Evolutionary conservation across 2,113 vertebrate species (phyloP).

Genomic region (Antechinus flavipes): DNA sequence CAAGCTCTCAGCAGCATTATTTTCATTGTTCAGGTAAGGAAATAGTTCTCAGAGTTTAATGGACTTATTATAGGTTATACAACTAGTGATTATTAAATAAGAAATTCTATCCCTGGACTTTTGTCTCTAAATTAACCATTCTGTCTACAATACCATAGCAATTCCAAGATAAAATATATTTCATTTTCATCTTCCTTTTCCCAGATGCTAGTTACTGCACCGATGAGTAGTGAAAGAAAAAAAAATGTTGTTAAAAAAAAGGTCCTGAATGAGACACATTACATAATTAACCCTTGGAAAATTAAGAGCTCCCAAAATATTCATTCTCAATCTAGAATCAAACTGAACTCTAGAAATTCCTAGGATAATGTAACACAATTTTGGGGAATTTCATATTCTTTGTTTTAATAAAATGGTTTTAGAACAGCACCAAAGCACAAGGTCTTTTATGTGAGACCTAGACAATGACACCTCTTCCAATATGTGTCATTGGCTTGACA

Average conservation of each 20-base stretch:
- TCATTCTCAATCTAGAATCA: constrained; percentile 15
- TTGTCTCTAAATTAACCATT: background rate
- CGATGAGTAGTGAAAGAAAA: constrained; percentile 1
- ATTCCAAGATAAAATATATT: background rate
- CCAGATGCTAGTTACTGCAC: background rate
- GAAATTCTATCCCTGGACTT: background rate
- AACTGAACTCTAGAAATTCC: background rate
- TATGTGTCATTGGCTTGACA: background rate
- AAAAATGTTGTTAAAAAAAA: background rate
- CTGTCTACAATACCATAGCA: background rate
- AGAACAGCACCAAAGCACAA: background rate
- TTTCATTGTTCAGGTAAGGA: background rate
- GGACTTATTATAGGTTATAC: background rate
- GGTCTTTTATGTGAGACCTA: background rate
- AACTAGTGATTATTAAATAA: background rate
- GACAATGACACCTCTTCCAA: background rate
- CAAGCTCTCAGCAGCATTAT: background rate
- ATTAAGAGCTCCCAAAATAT: background rate
- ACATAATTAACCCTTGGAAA: constrained; percentile 17
- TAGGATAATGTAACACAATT: background rate
- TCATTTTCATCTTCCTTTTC: constrained; percentile 2
- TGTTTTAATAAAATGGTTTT: background rate
- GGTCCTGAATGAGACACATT: background rate
- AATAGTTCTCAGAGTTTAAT: background rate
- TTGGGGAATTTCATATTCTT: constrained; percentile 22